These are phyloP conservation scores for Pemphredon lugubris DNA, from an alignment of 2,888 invertebrate species.

Conservation along the genomic window DNA sequence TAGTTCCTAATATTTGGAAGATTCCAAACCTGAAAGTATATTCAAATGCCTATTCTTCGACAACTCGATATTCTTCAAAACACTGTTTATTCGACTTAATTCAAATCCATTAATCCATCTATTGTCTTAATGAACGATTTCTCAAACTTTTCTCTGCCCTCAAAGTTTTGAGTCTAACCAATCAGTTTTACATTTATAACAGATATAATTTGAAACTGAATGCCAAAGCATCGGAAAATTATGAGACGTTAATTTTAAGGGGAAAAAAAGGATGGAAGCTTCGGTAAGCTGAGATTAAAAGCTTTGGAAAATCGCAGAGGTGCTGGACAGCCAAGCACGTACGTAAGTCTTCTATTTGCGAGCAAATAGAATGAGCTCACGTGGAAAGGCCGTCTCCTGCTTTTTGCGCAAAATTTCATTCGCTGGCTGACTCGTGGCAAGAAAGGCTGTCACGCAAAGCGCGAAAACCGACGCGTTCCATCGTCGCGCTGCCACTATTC, in stretches of 20 bases:
- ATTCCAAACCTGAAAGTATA: too few relatives aligned
- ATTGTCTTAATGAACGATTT: too few relatives aligned
- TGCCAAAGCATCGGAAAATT: neutral
- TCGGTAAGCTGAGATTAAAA: constrained; percentile 30
- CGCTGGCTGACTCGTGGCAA: neutral
- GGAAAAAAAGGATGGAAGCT: constrained; percentile 9
- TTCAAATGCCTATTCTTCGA: too few relatives aligned
- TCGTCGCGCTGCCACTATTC: neutral
- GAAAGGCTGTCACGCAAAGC: constrained; percentile 13
- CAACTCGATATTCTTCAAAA: too few relatives aligned
- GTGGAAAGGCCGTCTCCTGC: constrained; percentile 25
- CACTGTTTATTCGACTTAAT: too few relatives aligned
- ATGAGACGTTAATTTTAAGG: neutral
- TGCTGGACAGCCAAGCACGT: constrained; percentile 17
- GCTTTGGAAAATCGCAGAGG: constrained; percentile 20
- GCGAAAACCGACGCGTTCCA: neutral
- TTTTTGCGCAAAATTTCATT: constrained; percentile 4
- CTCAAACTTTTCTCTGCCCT: too few relatives aligned
- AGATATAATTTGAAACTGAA: too few relatives aligned
- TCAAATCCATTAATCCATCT: too few relatives aligned
- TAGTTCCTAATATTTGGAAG: too few relatives aligned
- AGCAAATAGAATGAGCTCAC: constrained; percentile 28
- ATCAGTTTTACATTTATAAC: too few relatives aligned
- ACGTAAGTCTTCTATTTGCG: constrained; percentile 23
- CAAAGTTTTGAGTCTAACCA: too few relatives aligned